Base-by-base conservation (phyloP, 2,797 vertebrate genomes). In the Neostethus bicornis region DNA sequence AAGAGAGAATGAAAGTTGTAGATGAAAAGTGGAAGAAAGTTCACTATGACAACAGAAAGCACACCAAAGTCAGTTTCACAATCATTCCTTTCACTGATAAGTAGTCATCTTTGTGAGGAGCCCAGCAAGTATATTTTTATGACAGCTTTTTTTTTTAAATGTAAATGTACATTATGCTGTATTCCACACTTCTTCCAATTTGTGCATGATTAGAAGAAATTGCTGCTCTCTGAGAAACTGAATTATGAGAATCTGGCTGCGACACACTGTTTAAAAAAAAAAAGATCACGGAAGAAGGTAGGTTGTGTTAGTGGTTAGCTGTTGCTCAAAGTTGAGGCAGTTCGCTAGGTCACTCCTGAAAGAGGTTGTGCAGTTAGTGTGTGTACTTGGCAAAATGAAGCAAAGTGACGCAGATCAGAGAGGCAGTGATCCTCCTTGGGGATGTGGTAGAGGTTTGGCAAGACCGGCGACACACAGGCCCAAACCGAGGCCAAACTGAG, bases 401-500 rank as follows among this genome's bases (percentile, higher is more conserved):
- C 37, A 42, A 63, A 79, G 59, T 65, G 63, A 74, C 16, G 34
- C 64, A 80, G 73, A 80, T 82, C 70, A 83, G 81, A 83, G 79
- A 83, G 79, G 80, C 77, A 73, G 60, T 38, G 80, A 83, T 81
- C 80, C 80, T 87, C 83, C 79, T 56, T 7, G 21, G 79, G 80
- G 80, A 84, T 71, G 75, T 63, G 68, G 72, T 79, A 61, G 73
- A 76, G 75, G 80, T 81, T 84, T 85, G 84, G 85, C 85, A 73
- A 70, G 48, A 49, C 55, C 6, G 12, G 52, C 66, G 67, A 80
- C 76, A 65, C 80, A 74, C 63, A 16, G 74, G 65, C 76, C 78
- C 69, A 77, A 84, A 77, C 79, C 56, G 34, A 77, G 85, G 84
- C 85, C 81, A 87, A 77, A 74, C 73, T 72, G 76, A 80, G 83